Conservation (phyloP, 2,888 invertebrate genomes). For the Caenorhabditis angaria region DNA sequence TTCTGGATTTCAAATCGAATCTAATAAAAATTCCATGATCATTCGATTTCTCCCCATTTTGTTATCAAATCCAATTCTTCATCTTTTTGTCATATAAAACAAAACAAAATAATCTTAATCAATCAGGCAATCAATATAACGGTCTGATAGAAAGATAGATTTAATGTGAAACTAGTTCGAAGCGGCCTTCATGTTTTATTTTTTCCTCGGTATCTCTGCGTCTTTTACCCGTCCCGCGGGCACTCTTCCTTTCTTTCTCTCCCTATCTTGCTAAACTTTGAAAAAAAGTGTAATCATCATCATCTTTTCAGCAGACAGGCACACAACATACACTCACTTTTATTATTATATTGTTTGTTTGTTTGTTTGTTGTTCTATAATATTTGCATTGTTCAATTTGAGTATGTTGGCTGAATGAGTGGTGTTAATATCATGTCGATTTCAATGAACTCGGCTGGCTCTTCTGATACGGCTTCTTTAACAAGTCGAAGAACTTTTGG, state of each 20-base stretch:
- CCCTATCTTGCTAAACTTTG: background rate
- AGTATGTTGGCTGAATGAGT: background rate
- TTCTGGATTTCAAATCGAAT: too few species aligned
- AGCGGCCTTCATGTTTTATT: too few species aligned
- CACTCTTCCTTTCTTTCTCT: background rate
- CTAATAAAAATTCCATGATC: too few species aligned
- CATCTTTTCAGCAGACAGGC: slow-evolving; percentile 6
- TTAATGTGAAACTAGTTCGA: slow-evolving; percentile 2
- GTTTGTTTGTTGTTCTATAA: slow-evolving; percentile 11
- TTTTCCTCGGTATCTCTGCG: background rate
- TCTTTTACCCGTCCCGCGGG: background rate
- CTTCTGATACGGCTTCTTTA: slow-evolving; percentile 40
- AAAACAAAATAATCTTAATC: background rate
- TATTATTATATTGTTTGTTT: slow-evolving; percentile 10
- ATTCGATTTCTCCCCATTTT: background rate
- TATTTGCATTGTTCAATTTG: slow-evolving; percentile 19
- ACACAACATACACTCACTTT: background rate
- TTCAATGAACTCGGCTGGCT: slow-evolving; percentile 28
- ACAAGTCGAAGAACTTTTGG: slow-evolving; percentile 33
- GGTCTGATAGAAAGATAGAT: background rate
- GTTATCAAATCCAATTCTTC: background rate
- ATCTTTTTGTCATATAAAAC: background rate
- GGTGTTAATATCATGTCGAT: slow-evolving; percentile 34
- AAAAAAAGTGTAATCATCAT: slow-evolving; percentile 34
- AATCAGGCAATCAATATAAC: background rate